Conservation (phyloP, 2,888 invertebrate genomes). For the Drosophila longiperda region DNA sequence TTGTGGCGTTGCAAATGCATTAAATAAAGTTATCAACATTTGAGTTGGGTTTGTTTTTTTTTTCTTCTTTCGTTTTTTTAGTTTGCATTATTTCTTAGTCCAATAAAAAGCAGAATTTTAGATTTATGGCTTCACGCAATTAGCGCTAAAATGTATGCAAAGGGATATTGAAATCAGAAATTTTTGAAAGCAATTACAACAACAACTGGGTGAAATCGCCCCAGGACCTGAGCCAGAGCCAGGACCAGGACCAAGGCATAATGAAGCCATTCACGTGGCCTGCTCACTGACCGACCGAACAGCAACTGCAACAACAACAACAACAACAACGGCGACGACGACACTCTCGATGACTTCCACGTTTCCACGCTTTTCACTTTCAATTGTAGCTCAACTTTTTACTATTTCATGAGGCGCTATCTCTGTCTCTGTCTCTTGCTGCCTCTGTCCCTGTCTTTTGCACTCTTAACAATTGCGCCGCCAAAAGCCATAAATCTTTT, state of each 20-base stretch:
- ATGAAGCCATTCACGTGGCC: constrained; percentile 64
- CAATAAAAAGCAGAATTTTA: constrained; percentile 64
- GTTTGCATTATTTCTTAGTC: constrained; percentile 40
- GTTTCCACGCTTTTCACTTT: constrained; percentile 83
- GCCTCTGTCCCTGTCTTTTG: constrained; percentile 4
- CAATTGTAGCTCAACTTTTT: constrained; percentile 80
- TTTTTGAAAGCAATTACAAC: constrained; percentile 16
- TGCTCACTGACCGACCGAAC: constrained; percentile 58
- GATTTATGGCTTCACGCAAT: constrained; percentile 83
- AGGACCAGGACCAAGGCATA: constrained; percentile 59
- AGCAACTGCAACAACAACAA: constrained; percentile 41
- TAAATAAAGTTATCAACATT: constrained; percentile 73
- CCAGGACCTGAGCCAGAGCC: constrained; percentile 35
- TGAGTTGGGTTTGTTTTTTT: constrained; percentile 18
- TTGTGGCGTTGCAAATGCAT: constrained; percentile 66
- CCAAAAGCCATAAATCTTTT: constrained; percentile 80
- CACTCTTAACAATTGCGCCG: constrained; percentile 72
- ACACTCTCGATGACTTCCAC: constrained; percentile 79
- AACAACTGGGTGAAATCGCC: constrained; percentile 22
- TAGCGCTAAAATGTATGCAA: constrained; percentile 80
- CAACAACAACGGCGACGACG: constrained; percentile 45
- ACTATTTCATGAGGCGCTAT: constrained; percentile 59
- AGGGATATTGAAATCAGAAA: constrained; percentile 73
- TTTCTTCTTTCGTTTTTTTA: constrained; percentile 10
- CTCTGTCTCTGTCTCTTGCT: constrained; percentile 20